A percentile compares a stretch with the other conserved stretches of the same genome.
Conservation (phyloP, 2,113 vertebrate species). For the Menidia beryllina region DNA sequence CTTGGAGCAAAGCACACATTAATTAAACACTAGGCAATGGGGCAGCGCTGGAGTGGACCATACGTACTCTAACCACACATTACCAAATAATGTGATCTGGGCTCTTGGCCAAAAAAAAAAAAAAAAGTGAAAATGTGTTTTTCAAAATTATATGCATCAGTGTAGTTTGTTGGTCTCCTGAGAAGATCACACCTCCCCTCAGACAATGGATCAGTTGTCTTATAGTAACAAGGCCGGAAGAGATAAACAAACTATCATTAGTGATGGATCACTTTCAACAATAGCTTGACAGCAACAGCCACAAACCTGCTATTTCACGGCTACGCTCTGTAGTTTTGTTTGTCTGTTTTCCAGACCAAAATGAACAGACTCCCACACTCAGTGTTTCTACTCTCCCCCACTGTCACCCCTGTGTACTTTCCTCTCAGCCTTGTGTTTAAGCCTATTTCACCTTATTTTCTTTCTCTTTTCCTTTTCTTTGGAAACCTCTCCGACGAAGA, state of each 20-base stretch:
- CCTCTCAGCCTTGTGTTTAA: constrained; percentile 29
- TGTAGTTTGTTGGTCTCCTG: constrained; percentile 24
- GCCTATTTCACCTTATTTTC: constrained; percentile 9
- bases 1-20: constrained; percentile 34
- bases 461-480: constrained; percentile 20
- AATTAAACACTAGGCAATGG: constrained; percentile 45
- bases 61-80: not conserved
- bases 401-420: constrained; percentile 4
- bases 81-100: not conserved
- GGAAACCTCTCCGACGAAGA: constrained; percentile 1
- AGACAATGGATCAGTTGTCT: not conserved
- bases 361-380: constrained; percentile 32
- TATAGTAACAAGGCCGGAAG: constrained; percentile 7
- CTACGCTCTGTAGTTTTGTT: constrained; percentile 10
- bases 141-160: constrained; percentile 10
- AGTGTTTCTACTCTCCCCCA: constrained; percentile 13
- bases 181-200: not conserved
- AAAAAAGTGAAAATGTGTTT: constrained; percentile 1
- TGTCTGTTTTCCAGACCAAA: constrained; percentile 43
- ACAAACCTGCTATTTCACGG: constrained; percentile 30
- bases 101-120: too few relatives aligned
- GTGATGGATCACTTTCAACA: not conserved
- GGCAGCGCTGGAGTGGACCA: not conserved
- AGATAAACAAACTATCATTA: constrained; percentile 27
- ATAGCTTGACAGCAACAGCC: constrained; percentile 9